These are phyloP conservation scores for Acropternis orthonyx DNA, from an alignment of 2,797 vertebrate species.

Conservation along the genomic window DNA sequence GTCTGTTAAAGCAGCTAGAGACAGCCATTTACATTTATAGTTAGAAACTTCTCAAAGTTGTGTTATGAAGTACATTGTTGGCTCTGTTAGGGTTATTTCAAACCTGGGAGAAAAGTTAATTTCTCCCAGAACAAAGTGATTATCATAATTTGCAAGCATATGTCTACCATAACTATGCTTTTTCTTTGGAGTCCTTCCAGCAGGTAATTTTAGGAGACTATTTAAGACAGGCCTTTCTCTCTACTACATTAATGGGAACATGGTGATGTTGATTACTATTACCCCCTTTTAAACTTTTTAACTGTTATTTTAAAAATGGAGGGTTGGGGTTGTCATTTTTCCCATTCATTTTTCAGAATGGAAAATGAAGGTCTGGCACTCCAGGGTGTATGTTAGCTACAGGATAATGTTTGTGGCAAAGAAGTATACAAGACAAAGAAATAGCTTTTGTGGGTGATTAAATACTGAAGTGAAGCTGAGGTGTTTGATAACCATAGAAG, in stretches of 20 bases:
- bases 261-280: constrained; percentile 26
- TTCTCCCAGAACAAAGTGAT: constrained; percentile 37
- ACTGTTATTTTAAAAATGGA: constrained; percentile 47
- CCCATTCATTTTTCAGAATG: constrained; percentile 28
- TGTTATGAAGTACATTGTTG: neutral
- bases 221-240: neutral
- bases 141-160: constrained; percentile 35
- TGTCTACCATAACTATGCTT: neutral
- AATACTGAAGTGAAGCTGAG: constrained; percentile 80
- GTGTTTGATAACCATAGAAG: constrained; percentile 78
- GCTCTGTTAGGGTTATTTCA: constrained; percentile 1
- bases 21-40: neutral
- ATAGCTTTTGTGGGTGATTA: constrained; percentile 82
- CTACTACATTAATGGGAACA: neutral
- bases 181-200: constrained; percentile 5
- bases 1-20: neutral
- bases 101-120: constrained; percentile 22
- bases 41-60: neutral
- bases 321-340: constrained; percentile 12
- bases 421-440: constrained; percentile 76
- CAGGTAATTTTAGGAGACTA: constrained; percentile 16
- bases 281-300: constrained; percentile 22
- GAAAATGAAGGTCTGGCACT: constrained; percentile 63
- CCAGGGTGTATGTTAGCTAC: constrained; percentile 61
- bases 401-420: constrained; percentile 75